These are phyloP conservation scores for Phlogophora meticulosa DNA, from an alignment of 2,888 invertebrate genomes.

Conservation along the genomic window DNA sequence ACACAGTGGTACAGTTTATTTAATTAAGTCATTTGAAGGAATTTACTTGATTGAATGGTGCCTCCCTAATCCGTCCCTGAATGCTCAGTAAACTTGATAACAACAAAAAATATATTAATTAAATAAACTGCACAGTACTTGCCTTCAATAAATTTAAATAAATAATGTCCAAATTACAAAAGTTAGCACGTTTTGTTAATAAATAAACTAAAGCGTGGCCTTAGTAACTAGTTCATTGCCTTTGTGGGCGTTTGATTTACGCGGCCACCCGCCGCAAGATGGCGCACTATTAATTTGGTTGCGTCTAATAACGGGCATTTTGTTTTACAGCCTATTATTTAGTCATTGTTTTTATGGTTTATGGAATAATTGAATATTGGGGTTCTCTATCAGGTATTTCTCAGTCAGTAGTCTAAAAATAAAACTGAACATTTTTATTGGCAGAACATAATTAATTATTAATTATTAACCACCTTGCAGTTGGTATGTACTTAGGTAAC, in stretches of 20 bases:
- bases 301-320: constrained; percentile 57
- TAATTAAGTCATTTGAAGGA: neutral
- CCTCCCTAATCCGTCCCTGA: constrained; percentile 27
- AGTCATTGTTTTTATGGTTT: constrained; percentile 17
- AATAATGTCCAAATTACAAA: constrained; percentile 53
- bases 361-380: constrained; percentile 13
- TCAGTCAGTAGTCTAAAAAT: no score
- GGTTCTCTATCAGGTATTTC: no score
- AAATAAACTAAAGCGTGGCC: constrained; percentile 49
- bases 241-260: constrained; percentile 76
- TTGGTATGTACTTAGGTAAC: no score
- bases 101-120: constrained; percentile 2
- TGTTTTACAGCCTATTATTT: constrained; percentile 45
- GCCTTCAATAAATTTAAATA: constrained; percentile 45
- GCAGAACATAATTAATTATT: no score
- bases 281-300: constrained; percentile 58
- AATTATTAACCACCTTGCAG: no score
- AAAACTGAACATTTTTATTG: no score
- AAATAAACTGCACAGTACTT: neutral
- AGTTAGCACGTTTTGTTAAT: constrained; percentile 63
- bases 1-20: no score
- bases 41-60: neutral
- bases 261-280: constrained; percentile 68
- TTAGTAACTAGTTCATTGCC: constrained; percentile 44
- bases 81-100: neutral